A percentile compares a stretch with the other conserved stretches of the same genome.
phyloP scores from a whole-genome alignment of 1,140 invertebrate genomes.

The Eupeodes corollae region DNA sequence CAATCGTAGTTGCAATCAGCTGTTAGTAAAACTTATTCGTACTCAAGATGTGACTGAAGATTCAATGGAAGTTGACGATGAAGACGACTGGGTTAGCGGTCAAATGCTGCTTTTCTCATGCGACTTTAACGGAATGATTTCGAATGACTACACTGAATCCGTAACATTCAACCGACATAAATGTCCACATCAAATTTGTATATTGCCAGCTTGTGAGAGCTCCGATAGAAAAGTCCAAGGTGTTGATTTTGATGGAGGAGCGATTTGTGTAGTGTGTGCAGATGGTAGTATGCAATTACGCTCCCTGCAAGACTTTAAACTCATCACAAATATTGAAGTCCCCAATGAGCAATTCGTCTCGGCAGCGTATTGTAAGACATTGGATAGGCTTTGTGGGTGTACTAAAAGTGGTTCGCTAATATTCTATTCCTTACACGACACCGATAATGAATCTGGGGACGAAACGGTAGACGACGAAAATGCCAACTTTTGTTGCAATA shows the following conservation, averaged over 20 bases:
- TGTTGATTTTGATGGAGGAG: constrained; percentile 38
- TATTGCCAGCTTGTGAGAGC: constrained; percentile 46
- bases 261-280: constrained; percentile 46
- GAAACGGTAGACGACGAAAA: constrained; percentile 55
- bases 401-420: constrained; percentile 66
- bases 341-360: constrained; percentile 60
- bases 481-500: constrained; percentile 4
- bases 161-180: constrained; percentile 51
- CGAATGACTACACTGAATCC: constrained; percentile 48
- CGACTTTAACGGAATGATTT: constrained; percentile 44
- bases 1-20: constrained; percentile 28
- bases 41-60: constrained; percentile 19
- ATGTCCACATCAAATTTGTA: constrained; percentile 52
- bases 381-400: constrained; percentile 73
- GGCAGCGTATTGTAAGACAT: constrained; percentile 63
- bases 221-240: constrained; percentile 26
- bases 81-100: constrained; percentile 17
- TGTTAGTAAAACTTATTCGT: constrained; percentile 26
- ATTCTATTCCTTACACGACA: constrained; percentile 65
- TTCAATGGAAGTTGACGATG: constrained; percentile 21
- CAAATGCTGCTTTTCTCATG: constrained; percentile 47
- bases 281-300: constrained; percentile 59
- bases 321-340: constrained; percentile 49
- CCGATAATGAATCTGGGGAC: constrained; percentile 55
- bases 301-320: constrained; percentile 50